phyloP scores from a whole-genome alignment of 2,113 vertebrate genomes.

The Cryptotis parvus region DNA sequence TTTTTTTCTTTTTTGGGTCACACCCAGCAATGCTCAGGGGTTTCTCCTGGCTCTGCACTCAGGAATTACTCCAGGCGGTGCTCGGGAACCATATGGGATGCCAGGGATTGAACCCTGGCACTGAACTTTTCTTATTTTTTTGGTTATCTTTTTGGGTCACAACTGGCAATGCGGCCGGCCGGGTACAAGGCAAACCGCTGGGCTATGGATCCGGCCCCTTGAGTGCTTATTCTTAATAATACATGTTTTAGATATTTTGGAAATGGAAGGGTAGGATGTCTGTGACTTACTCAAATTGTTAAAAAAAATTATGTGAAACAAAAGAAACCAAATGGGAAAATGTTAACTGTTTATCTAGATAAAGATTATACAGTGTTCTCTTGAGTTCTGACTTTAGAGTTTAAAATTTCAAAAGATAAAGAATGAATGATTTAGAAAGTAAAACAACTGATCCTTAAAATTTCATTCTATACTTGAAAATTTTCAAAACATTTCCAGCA shows the following conservation, averaged over 20 bases:
- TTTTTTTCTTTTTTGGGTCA: too few species aligned
- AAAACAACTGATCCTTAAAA: conserved; percentile 16
- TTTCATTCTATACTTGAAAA: conserved; percentile 21
- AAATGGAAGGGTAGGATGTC: not conserved
- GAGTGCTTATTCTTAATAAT: conserved; percentile 10
- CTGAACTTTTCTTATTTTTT: too few species aligned
- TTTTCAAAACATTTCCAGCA: conserved; percentile 11
- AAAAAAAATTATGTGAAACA: not conserved
- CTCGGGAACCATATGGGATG: too few species aligned
- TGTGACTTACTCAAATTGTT: not conserved
- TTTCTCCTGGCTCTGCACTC: too few species aligned
- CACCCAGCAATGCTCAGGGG: too few species aligned
- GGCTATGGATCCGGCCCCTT: too few species aligned
- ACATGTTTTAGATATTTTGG: conserved; percentile 36
- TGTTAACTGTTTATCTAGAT: not conserved
- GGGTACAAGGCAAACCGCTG: too few species aligned
- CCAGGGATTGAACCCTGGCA: too few species aligned
- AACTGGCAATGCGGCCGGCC: too few species aligned
- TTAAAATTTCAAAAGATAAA: conserved; percentile 35
- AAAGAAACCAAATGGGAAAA: conserved; percentile 41
- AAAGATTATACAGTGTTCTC: not conserved
- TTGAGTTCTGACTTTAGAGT: not conserved
- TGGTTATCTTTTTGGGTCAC: too few species aligned
- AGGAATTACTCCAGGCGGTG: too few species aligned
- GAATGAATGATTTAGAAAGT: not conserved